Base-by-base conservation (phyloP, 2,888 invertebrate genomes). In the Pherbina coryleti region DNA sequence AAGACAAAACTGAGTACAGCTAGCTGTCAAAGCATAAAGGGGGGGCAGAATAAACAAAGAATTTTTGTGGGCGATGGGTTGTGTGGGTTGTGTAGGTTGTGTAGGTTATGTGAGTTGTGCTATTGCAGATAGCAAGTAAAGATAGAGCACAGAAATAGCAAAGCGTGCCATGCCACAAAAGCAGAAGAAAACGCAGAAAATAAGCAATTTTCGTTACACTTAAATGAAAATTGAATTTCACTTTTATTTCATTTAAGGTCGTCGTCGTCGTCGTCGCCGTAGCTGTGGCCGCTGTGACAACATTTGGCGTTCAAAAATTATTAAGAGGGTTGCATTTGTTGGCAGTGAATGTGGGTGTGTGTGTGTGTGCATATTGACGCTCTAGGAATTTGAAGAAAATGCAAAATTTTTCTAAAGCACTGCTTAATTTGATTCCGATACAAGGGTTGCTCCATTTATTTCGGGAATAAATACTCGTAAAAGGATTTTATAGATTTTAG, bases 221-320 rank as follows among this genome's bases (percentile, higher is more conserved):
- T n/a, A 60, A 76, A 60, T 44, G 67, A 76, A 75, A 76, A 69
- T 75, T 76, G 37, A 76, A 76, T 76, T 76, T 69, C 22, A 19
- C 49, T 51, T 60, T 72, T 34, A 69, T 25, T 49, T 22, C 51
- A 51, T 69, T 69, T 69, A 51, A 22, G 69, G 69, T 69, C 14
- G 17, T 17, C n/a, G 62, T 14, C 37, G 70, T 25, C 53, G 22
- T 70, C n/a, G n/a, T n/a, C n/a, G n/a, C n/a, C n/a, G n/a, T n/a
- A n/a, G n/a, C n/a, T n/a, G n/a, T n/a, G n/a, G n/a, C n/a, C n/a
- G n/a, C n/a, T n/a, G n/a, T 70, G 70, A 17, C 34, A 44, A 44
- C 44, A 49, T 22, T 67, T 67, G 60, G 28, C 25, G 60, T 60
- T 11, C 7, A 44, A 44, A 44, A 28, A 60, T 49, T 69, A 22